These are phyloP conservation scores for Epinephelus fuscoguttatus DNA, from an alignment of 2,113 vertebrate species.

Conservation along the genomic window DNA sequence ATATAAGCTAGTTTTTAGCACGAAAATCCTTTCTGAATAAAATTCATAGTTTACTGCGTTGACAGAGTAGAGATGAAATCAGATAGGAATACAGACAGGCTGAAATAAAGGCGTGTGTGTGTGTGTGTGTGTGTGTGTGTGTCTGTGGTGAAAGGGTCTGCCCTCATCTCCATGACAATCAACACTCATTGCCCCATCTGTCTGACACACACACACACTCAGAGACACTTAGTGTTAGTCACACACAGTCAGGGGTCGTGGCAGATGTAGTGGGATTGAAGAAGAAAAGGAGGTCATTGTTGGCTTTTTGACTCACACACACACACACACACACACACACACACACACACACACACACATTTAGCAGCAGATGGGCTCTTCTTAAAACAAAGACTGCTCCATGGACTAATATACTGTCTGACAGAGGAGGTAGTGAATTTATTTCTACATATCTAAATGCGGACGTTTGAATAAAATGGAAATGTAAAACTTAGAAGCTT, in stretches of 20 bases:
- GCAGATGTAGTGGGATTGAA: constrained; percentile 69
- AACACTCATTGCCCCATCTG: constrained; percentile 58
- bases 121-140: constrained; percentile 14
- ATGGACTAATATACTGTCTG: constrained; percentile 17
- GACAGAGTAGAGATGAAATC: neutral
- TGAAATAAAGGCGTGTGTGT: constrained; percentile 18
- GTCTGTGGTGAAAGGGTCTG: constrained; percentile 33
- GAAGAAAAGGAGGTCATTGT: constrained; percentile 59
- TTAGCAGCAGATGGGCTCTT: constrained; percentile 62
- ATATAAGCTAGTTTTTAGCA: neutral
- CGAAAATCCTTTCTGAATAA: neutral
- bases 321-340: constrained; percentile 36
- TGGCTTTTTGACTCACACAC: constrained; percentile 61
- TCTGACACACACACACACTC: constrained; percentile 49
- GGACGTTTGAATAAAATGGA: neutral
- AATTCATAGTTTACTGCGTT: constrained; percentile 3
- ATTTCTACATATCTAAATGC: neutral
- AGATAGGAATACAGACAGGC: neutral
- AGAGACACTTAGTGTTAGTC: constrained; percentile 56
- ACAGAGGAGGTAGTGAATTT: neutral
- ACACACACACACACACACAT: constrained; percentile 37
- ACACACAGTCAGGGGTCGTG: constrained; percentile 71
- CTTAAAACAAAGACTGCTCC: constrained; percentile 59
- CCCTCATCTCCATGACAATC: constrained; percentile 76
- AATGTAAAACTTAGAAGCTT: neutral